Percentiles rank a stretch among this genome's conserved stretches.
Conservation (phyloP, 2,888 invertebrate species). For the Pocota personata region DNA sequence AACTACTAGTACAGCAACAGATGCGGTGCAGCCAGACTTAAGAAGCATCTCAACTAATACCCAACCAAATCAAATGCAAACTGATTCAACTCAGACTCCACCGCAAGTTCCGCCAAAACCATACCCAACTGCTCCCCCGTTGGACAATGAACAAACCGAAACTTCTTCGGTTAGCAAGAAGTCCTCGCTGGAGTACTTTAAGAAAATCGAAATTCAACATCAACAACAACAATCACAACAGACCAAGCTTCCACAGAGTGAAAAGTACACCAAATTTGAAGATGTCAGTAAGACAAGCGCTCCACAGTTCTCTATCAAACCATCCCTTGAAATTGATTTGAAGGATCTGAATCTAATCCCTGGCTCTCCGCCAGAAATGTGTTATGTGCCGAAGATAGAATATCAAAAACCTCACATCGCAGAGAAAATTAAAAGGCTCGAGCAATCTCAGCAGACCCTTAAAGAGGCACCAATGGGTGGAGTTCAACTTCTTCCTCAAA, state of each 20-base stretch:
- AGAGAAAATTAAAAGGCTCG: slow-evolving; percentile 85
- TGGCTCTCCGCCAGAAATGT: slow-evolving; percentile 89
- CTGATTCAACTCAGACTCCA: slow-evolving; percentile 78
- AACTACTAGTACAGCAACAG: slow-evolving; percentile 55
- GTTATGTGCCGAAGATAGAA: slow-evolving; percentile 85
- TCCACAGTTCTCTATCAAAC: slow-evolving; percentile 13
- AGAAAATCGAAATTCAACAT: slow-evolving; percentile 84
- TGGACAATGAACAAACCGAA: slow-evolving; percentile 79
- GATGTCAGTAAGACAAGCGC: slow-evolving; percentile 63
- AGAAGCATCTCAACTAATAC: slow-evolving; percentile 75
- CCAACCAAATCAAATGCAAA: slow-evolving; percentile 74
- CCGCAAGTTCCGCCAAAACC: slow-evolving; percentile 80
- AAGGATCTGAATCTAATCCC: slow-evolving; percentile 85
- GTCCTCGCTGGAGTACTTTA: slow-evolving; percentile 87
- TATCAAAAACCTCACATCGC: slow-evolving; percentile 84
- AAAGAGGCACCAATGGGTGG: slow-evolving; percentile 85
- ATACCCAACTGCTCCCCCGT: slow-evolving; percentile 68
- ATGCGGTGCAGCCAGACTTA: slow-evolving; percentile 41
- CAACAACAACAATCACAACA: slow-evolving; percentile 53
- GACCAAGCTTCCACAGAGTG: slow-evolving; percentile 77
- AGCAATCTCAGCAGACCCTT: slow-evolving; percentile 84
- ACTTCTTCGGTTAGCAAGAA: slow-evolving; percentile 86
- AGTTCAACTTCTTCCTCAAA: slow-evolving; percentile 83
- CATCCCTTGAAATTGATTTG: slow-evolving; percentile 79
- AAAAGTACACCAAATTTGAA: slow-evolving; percentile 83